These are phyloP conservation scores for Naso thynnoides DNA, from an alignment of 2,797 vertebrate species.

Conservation along the genomic window DNA sequence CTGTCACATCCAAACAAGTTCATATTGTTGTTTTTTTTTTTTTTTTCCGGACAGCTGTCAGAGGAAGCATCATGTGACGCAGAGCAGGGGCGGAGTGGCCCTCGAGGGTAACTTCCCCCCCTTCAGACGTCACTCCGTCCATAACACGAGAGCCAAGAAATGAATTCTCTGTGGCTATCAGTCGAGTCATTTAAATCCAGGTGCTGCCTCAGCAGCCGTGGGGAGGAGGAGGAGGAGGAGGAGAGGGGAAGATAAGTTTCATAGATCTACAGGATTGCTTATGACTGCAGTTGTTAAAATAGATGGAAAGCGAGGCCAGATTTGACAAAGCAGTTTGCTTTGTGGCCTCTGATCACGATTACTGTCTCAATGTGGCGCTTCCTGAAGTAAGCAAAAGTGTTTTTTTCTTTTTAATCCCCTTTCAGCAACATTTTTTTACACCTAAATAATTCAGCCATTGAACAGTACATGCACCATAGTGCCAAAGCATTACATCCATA, in stretches of 20 bases:
- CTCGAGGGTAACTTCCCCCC: conserved; percentile 11
- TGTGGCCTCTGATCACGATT: conserved; percentile 50
- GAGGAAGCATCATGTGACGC: conserved; percentile 7
- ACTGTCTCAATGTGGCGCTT: conserved; percentile 13
- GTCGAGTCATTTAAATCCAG: conserved; percentile 66
- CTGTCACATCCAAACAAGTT: not conserved
- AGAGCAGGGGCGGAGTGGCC: not conserved
- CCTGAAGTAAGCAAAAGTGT: conserved; percentile 1
- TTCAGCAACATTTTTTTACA: too few species aligned
- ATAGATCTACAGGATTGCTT: conserved; percentile 71
- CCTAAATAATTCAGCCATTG: too few species aligned
- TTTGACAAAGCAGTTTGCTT: conserved; percentile 54
- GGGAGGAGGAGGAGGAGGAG: not conserved
- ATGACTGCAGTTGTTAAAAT: conserved; percentile 73
- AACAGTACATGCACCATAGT: too few species aligned
- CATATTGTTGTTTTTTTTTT: not conserved
- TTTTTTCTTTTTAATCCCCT: not conserved
- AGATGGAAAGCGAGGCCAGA: conserved; percentile 51
- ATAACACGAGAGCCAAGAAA: conserved; percentile 17
- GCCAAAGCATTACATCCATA: too few species aligned
- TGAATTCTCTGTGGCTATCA: conserved; percentile 41
- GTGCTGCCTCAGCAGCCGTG: conserved; percentile 70
- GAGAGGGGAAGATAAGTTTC: conserved; percentile 48
- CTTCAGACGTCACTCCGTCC: conserved; percentile 16
- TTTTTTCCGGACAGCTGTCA: conserved; percentile 19